phyloP scores from a whole-genome alignment of 2,113 vertebrate genomes.

The Leptobrachium ailaonicum region DNA sequence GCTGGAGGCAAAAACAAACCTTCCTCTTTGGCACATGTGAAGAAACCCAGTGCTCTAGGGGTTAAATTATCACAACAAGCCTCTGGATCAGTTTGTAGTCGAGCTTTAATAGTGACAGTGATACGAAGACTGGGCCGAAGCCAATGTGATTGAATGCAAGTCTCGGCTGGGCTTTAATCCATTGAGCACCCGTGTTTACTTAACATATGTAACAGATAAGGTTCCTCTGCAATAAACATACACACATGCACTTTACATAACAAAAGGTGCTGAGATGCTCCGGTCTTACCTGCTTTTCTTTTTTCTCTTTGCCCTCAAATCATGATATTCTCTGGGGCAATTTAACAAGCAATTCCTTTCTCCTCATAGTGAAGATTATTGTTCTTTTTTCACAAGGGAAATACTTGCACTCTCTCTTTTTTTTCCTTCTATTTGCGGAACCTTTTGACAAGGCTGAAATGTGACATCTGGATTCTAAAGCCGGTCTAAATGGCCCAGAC shows the following conservation, averaged over 20 bases:
- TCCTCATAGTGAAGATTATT: slow-evolving; percentile 57
- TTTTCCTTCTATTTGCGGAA: slow-evolving; percentile 53
- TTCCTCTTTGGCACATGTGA: slow-evolving; percentile 66
- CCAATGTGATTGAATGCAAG: slow-evolving; percentile 47
- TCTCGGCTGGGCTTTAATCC: slow-evolving; percentile 32
- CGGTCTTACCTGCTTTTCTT: not conserved
- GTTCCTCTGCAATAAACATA: slow-evolving; percentile 9
- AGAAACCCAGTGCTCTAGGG: slow-evolving; percentile 63
- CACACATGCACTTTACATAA: slow-evolving; percentile 7
- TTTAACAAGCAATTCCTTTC: slow-evolving; percentile 56
- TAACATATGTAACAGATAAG: not conserved
- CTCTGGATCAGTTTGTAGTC: slow-evolving; percentile 62
- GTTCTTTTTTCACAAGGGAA: slow-evolving; percentile 57
- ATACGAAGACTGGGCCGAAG: slow-evolving; percentile 52
- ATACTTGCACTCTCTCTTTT: slow-evolving; percentile 52
- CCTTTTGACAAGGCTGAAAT: slow-evolving; percentile 51
- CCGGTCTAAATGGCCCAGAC: slow-evolving; percentile 3
- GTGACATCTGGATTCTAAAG: slow-evolving; percentile 15
- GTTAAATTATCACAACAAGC: slow-evolving; percentile 64
- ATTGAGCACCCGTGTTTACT: not conserved
- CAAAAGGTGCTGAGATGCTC: slow-evolving; percentile 40
- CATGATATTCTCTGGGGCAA: slow-evolving; percentile 54
- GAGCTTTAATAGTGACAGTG: slow-evolving; percentile 64
- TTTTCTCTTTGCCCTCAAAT: slow-evolving; percentile 32
- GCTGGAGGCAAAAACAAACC: slow-evolving; percentile 70